phyloP scores from a whole-genome alignment of 2,888 invertebrate genomes.

The Eristalis intricaria region DNA sequence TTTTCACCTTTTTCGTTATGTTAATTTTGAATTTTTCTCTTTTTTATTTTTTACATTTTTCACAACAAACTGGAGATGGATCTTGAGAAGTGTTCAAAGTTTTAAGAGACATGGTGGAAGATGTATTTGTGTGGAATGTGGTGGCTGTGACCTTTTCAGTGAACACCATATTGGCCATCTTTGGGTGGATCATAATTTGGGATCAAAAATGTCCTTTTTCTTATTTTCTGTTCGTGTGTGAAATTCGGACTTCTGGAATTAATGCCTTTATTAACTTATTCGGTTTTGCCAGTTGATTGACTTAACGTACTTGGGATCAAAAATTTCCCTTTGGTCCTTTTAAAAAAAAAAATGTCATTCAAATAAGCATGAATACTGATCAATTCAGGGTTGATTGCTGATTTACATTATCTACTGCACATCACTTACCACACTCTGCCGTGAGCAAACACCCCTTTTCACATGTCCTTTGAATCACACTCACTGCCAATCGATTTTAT shows the following conservation, averaged over 20 bases:
- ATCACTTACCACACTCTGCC: too few species aligned
- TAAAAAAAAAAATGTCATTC: too few species aligned
- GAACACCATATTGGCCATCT: background rate
- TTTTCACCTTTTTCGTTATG: conserved; percentile 11
- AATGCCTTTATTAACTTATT: background rate
- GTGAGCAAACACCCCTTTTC: too few species aligned
- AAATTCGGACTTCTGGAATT: background rate
- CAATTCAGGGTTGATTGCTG: too few species aligned
- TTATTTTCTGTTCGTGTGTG: background rate
- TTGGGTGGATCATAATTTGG: background rate
- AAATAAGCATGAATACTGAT: too few species aligned
- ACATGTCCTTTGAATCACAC: too few species aligned
- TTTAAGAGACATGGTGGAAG: background rate
- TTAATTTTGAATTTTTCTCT: background rate
- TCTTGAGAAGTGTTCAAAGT: conserved; percentile 6
- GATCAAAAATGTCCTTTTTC: background rate
- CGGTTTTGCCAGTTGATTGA: background rate
- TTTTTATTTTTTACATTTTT: background rate
- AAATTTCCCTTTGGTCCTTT: background rate
- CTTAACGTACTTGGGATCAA: background rate
- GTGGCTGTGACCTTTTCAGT: background rate
- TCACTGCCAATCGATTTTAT: too few species aligned
- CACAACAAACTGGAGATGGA: background rate
- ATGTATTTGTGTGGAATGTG: background rate
- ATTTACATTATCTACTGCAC: too few species aligned